Evolutionary conservation across 2,888 invertebrate species (phyloP).

Genomic region (Oligia fasciuncula): DNA sequence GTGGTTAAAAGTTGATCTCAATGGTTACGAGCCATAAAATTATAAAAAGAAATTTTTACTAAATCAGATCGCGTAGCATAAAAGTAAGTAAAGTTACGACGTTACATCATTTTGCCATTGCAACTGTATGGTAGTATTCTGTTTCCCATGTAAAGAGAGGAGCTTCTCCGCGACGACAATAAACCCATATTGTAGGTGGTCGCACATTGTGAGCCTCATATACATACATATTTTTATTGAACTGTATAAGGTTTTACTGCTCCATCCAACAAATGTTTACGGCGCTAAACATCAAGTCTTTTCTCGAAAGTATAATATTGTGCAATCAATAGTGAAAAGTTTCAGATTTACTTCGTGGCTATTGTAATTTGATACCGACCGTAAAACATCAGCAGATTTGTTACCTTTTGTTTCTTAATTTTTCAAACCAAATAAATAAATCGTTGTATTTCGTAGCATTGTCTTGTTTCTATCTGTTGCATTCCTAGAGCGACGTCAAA

Average conservation of each 20-base stretch:
- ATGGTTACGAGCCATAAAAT: constrained; percentile 45
- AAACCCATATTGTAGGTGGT: constrained; percentile 83
- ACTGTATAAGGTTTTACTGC: constrained; percentile 83
- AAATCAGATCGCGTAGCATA: constrained; percentile 36
- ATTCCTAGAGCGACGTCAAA: constrained; percentile 57
- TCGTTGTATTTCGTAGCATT: constrained; percentile 36
- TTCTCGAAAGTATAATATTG: constrained; percentile 72
- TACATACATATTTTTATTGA: constrained; percentile 84
- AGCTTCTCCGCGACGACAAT: constrained; percentile 76
- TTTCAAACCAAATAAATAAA: constrained; percentile 15
- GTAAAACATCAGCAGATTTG: constrained; percentile 49
- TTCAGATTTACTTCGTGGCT: constrained; percentile 69
- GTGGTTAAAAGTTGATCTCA: constrained; percentile 43
- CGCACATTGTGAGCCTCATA: constrained; percentile 79
- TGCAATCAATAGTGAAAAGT: constrained; percentile 73
- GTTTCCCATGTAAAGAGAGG: constrained; percentile 74
- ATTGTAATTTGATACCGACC: constrained; percentile 64
- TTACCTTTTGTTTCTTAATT: constrained; percentile 63
- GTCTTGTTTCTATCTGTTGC: constrained; percentile 49
- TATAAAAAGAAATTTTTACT: constrained; percentile 43
- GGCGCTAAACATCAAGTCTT: constrained; percentile 73
- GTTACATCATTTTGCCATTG: constrained; percentile 56
- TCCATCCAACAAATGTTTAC: constrained; percentile 79
- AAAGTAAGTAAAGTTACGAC: constrained; percentile 46
- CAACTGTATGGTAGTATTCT: constrained; percentile 66